Evolutionary conservation across 2,113 vertebrate species (phyloP).

Genomic region (Azemiops feae): DNA sequence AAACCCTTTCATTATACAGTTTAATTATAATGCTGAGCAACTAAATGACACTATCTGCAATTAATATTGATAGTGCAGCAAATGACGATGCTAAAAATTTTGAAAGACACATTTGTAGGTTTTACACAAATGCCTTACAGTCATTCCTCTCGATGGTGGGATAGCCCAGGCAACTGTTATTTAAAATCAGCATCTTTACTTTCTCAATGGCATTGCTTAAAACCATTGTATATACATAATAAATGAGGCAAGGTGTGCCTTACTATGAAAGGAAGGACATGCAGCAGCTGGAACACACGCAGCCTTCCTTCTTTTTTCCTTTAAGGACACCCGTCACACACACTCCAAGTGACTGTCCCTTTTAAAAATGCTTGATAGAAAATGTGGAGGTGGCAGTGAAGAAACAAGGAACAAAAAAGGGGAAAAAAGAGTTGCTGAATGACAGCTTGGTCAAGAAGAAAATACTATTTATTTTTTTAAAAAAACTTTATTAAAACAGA

Average conservation of each 20-base stretch:
- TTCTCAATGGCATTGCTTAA: conserved; percentile 8
- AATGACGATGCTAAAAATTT: background rate
- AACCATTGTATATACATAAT: background rate
- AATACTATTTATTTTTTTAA: background rate
- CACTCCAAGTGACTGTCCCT: background rate
- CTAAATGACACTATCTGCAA: background rate
- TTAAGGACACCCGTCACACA: background rate
- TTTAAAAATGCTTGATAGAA: background rate
- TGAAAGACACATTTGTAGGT: background rate
- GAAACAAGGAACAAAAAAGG: background rate
- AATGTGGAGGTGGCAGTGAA: background rate
- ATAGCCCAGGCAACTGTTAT: background rate
- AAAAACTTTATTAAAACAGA: background rate
- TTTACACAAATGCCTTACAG: background rate
- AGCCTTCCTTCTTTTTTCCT: background rate
- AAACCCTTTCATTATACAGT: background rate
- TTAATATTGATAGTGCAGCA: conserved; percentile 18
- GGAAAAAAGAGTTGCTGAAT: background rate
- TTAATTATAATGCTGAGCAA: background rate
- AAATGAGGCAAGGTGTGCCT: background rate
- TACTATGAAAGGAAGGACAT: background rate
- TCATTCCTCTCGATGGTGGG: accelerated
- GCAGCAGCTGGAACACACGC: background rate
- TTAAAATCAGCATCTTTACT: background rate
- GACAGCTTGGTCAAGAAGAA: background rate